Evolutionary conservation across 2,797 vertebrate species (phyloP), one percentile per base, ranked within the genome.

Genomic region (Enteromius fasciolatus): DNA sequence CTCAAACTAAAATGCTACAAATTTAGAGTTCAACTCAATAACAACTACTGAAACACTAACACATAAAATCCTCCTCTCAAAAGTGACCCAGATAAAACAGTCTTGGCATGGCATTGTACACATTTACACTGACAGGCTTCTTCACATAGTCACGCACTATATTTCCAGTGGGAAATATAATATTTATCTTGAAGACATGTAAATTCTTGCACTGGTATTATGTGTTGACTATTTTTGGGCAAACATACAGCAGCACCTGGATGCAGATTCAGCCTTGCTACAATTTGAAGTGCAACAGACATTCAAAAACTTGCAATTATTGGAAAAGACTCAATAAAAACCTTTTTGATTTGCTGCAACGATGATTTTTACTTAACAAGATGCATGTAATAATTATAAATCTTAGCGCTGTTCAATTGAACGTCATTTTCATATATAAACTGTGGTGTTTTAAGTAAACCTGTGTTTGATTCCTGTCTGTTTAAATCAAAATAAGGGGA

Each of bases 21-120:
- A 78, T 31, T 10, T 78, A 41, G 76, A 28, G n/a, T 31, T 52
- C 20, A 76, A 17, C 36, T 68, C 68, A 44, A 59, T 12, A 74
- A 73, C 41, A 15, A 67, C 11, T 81, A 84, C 73, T 77, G 10
- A 86, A 75, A 84, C 79, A 76, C 57, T n/a, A 73, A 75, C 69
- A 86, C 75, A 50, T 52, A 67, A 81, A 69, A 79, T 79, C 67
- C 39, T 72, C 31, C 64, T 77, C 69, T 78, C 61, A 74, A 74
- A 68, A 81, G 73, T 81, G 78, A 68, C 72, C 48, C 39, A 76
- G 33, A 28, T 78, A 48, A 82, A 84, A 85, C 85, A 87, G 79
- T 80, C 63, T 57, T 76, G 81, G 84, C 84, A 84, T 83, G 80
- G 84, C 84, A 78, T 48, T 67, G 52, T 54, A 81, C 36, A 76